A percentile compares a stretch with the other conserved stretches of the same genome.
These are phyloP conservation scores for Hippocampus guttulatus DNA, from an alignment of 2,113 vertebrate genomes.

Conservation along the genomic window DNA sequence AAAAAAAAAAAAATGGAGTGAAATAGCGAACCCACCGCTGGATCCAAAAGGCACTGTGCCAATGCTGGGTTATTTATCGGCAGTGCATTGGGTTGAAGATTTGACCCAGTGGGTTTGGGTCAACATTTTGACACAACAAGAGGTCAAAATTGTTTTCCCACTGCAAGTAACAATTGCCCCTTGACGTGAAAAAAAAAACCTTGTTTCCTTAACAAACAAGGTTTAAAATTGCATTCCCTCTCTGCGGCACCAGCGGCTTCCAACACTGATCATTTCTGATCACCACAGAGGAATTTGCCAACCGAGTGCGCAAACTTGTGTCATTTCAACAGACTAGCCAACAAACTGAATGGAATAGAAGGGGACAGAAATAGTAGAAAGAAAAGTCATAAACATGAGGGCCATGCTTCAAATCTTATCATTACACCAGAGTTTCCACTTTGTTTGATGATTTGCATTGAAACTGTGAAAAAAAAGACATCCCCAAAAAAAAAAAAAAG, in stretches of 20 bases:
- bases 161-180: neutral
- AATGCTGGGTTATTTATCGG: too few relatives aligned
- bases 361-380: neutral
- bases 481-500: neutral
- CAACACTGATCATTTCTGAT: neutral
- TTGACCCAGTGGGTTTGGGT: too few relatives aligned
- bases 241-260: neutral
- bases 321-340: slow-evolving; percentile 1
- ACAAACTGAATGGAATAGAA: neutral
- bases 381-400: neutral
- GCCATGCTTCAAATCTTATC: neutral
- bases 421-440: neutral
- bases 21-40: too few relatives aligned
- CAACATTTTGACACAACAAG: too few relatives aligned
- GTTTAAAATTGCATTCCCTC: neutral
- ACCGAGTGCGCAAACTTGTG: neutral
- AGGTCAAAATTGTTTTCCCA: neutral
- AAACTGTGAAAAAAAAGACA: neutral
- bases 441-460: neutral
- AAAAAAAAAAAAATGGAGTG: too few relatives aligned
- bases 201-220: neutral
- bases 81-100: too few relatives aligned
- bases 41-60: too few relatives aligned
- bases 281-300: neutral
- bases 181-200: neutral